Conservation (phyloP, 2,113 vertebrate genomes). For the Platycercus adscitus region DNA sequence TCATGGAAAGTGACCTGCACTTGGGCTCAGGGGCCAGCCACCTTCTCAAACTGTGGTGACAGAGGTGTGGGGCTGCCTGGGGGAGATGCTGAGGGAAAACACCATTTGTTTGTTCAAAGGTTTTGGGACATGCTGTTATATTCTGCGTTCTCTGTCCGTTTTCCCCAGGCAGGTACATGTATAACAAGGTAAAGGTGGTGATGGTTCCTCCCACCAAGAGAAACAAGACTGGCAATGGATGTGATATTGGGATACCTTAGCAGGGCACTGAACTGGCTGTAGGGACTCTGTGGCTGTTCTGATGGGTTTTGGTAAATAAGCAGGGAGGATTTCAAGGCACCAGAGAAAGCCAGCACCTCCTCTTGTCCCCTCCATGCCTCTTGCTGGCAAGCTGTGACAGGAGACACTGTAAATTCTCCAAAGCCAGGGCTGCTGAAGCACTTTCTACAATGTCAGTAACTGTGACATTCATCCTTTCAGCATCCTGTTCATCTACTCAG, state of each 20-base stretch:
- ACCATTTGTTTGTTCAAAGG: neutral
- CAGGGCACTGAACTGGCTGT: neutral
- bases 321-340: neutral
- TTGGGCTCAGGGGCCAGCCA: neutral
- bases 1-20: slow-evolving; percentile 24
- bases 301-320: neutral
- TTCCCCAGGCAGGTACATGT: neutral
- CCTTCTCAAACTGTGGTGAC: neutral
- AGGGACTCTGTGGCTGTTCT: neutral
- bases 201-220: neutral
- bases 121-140: neutral
- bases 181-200: neutral
- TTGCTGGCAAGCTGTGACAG: neutral
- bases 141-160: neutral
- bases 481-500: neutral
- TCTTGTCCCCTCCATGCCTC: neutral
- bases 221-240: neutral
- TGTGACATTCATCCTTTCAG: neutral
- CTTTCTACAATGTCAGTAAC: neutral
- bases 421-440: neutral
- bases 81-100: neutral
- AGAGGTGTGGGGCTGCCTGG: neutral
- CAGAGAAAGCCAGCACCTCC: neutral
- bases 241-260: neutral
- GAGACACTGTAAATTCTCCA: neutral